Conservation (phyloP, 2,113 vertebrate genomes). For the Paradoxurus hermaphroditus region DNA sequence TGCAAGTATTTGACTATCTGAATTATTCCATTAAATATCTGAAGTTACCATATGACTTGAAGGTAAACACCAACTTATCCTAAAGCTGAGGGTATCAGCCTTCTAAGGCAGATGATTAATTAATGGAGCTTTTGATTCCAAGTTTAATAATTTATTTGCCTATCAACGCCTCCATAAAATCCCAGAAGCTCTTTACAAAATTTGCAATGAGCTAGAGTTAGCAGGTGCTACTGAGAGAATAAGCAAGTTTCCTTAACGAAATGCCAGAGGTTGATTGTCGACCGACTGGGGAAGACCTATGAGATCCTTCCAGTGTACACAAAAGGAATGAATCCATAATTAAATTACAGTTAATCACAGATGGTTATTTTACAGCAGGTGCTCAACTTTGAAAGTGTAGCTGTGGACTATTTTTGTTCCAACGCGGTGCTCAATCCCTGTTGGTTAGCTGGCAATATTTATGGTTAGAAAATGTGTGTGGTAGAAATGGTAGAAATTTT, state of each 20-base stretch:
- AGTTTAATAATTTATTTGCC: slow-evolving; percentile 76
- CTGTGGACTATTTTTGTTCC: slow-evolving; percentile 80
- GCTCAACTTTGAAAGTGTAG: slow-evolving; percentile 81
- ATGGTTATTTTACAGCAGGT: slow-evolving; percentile 87
- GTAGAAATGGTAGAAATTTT: slow-evolving; percentile 56
- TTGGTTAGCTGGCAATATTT: slow-evolving; percentile 75
- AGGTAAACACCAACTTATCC: not conserved
- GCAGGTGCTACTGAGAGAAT: slow-evolving; percentile 81
- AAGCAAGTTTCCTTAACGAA: slow-evolving; percentile 79
- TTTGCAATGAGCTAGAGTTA: slow-evolving; percentile 63
- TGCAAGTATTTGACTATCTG: not conserved
- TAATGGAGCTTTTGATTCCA: slow-evolving; percentile 68
- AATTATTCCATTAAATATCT: not conserved
- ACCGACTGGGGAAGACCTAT: slow-evolving; percentile 79
- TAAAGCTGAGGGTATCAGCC: slow-evolving; percentile 24
- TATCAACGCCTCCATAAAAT: slow-evolving; percentile 66
- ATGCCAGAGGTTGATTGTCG: slow-evolving; percentile 82
- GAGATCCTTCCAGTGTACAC: slow-evolving; percentile 80
- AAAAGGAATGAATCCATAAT: slow-evolving; percentile 85
- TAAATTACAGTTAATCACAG: slow-evolving; percentile 88
- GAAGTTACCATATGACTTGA: not conserved
- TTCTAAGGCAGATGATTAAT: slow-evolving; percentile 70
- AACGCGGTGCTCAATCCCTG: slow-evolving; percentile 73
- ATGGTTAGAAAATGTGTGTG: slow-evolving; percentile 52
- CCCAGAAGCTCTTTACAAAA: slow-evolving; percentile 75